Evolutionary conservation across 2,113 vertebrate genomes (phyloP).

Genomic region (Laterallus jamaicensis): DNA sequence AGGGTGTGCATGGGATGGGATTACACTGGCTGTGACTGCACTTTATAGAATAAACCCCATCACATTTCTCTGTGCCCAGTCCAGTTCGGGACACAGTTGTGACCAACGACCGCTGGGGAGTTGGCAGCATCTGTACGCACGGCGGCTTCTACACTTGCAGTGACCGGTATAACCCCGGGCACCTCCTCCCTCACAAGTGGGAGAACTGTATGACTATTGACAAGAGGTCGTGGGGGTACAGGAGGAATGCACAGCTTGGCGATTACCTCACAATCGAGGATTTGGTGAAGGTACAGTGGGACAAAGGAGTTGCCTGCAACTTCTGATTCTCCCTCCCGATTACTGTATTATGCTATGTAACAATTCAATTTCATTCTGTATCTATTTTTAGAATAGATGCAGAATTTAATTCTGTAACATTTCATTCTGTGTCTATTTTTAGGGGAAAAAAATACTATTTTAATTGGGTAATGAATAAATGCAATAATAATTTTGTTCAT

Average conservation of each 20-base stretch:
- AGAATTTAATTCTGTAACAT: background rate
- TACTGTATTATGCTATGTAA: background rate
- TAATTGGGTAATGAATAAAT: rapidly evolving
- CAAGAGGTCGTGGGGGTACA: conserved; percentile 88
- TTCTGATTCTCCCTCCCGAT: background rate
- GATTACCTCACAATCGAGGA: conserved; percentile 86
- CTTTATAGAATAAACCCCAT: background rate
- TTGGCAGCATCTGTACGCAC: conserved; percentile 83
- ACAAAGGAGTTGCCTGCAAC: background rate
- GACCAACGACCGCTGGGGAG: conserved; percentile 96
- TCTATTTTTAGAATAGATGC: too few relatives aligned
- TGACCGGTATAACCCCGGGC: conserved; percentile 90
- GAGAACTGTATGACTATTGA: conserved; percentile 97
- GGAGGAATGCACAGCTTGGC: conserved; percentile 80
- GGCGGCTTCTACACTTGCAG: conserved; percentile 92
- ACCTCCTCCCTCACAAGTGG: conserved; percentile 91
- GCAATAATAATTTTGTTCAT: background rate
- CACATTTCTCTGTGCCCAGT: conserved; percentile 68
- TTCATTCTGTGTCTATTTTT: background rate
- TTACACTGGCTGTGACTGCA: rapidly evolving
- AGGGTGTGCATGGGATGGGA: background rate
- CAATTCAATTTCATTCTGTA: background rate
- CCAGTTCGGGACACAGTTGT: conserved; percentile 90
- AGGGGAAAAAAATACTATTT: background rate
- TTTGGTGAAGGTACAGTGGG: conserved; percentile 78